phyloP scores from a whole-genome alignment of 2,888 invertebrate genomes.

The Hemistola chrysoprasaria region DNA sequence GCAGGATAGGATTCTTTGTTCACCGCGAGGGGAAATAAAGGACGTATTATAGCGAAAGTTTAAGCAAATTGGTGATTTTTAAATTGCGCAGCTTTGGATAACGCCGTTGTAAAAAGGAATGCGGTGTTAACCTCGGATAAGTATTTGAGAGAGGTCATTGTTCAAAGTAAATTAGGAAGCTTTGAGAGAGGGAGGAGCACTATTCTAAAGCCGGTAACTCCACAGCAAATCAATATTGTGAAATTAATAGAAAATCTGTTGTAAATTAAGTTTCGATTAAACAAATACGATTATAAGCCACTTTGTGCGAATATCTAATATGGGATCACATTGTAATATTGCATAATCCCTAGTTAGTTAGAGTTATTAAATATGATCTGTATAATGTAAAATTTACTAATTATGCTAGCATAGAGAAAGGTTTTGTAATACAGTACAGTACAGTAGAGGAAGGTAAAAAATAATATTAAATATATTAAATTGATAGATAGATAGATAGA shows the following conservation, averaged over 20 bases:
- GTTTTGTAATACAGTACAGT: too few relatives aligned
- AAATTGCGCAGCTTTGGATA: constrained; percentile 22
- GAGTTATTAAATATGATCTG: too few relatives aligned
- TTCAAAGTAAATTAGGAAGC: constrained; percentile 6
- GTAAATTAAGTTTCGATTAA: constrained; percentile 7
- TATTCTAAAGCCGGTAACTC: too few relatives aligned
- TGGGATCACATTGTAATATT: too few relatives aligned
- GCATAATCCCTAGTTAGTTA: too few relatives aligned
- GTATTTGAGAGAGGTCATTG: constrained; percentile 16
- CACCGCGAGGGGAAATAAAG: constrained; percentile 28
- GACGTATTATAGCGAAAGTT: constrained; percentile 29
- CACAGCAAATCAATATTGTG: too few relatives aligned
- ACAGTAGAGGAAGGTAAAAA: too few relatives aligned
- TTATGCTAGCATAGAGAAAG: too few relatives aligned
- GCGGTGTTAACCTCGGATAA: constrained; percentile 20
- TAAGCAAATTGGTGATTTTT: constrained; percentile 32
- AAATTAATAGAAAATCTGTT: not conserved
- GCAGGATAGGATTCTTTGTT: constrained; percentile 33
- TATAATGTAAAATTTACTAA: too few relatives aligned
- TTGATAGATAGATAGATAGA: too few relatives aligned
- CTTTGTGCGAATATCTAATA: not conserved
- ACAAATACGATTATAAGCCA: constrained; percentile 6
- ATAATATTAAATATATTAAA: too few relatives aligned
- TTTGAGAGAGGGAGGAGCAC: not conserved
- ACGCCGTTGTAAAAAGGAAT: constrained; percentile 21